phyloP scores from a whole-genome alignment of 2,888 invertebrate species.

The Eutolmus rufibarbis region DNA sequence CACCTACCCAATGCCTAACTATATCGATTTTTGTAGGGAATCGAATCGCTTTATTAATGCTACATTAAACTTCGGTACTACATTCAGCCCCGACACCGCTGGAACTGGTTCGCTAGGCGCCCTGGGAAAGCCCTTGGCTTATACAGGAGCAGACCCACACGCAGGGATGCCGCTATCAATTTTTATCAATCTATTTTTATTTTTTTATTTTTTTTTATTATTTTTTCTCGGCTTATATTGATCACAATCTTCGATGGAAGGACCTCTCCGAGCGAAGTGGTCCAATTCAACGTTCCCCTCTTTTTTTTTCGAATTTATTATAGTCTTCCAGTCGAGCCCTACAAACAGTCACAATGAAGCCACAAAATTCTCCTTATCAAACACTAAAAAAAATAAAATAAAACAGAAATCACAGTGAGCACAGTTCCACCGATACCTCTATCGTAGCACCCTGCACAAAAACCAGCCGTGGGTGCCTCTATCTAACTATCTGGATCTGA shows the following conservation, averaged over 20 bases:
- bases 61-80: not conserved
- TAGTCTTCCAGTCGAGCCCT: not conserved
- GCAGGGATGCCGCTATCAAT: not conserved
- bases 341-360: not conserved
- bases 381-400: not conserved
- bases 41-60: not conserved
- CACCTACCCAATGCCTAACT: not conserved
- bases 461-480: constrained; percentile 2
- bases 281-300: not conserved
- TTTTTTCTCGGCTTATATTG: not conserved
- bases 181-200: not conserved
- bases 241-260: not conserved
- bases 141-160: not conserved
- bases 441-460: not conserved
- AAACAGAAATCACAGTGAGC: not conserved
- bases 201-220: not conserved
- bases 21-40: not conserved
- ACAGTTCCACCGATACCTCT: not conserved
- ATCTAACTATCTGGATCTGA: not conserved
- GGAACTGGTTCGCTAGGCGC: not conserved
- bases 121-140: not conserved
- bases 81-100: not conserved
- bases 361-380: not conserved
- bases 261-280: not conserved
- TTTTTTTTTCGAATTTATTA: not conserved